These are phyloP conservation scores for Gymnobelideus leadbeateri DNA, from an alignment of 2,113 vertebrate genomes.

Conservation along the genomic window DNA sequence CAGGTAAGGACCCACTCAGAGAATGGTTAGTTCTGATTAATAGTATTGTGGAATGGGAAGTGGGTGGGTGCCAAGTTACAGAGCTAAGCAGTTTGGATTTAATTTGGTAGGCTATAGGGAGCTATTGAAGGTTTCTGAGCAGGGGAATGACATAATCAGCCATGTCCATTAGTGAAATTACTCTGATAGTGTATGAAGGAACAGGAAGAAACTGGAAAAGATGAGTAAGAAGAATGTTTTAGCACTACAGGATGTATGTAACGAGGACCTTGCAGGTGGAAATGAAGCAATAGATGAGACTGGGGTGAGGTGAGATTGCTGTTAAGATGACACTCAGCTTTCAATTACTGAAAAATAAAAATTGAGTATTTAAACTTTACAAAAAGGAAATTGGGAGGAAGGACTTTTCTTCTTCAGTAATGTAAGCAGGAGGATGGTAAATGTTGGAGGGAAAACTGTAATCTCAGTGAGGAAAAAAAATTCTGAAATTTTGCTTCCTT, in stretches of 20 bases:
- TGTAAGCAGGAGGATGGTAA: not conserved
- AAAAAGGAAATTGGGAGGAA: not conserved
- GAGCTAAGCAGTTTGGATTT: not conserved
- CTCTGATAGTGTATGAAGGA: not conserved
- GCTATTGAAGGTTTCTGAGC: not conserved
- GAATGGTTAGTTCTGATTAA: not conserved
- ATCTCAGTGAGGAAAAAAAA: not conserved
- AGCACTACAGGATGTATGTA: not conserved
- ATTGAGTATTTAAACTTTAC: not conserved
- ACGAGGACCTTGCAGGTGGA: not conserved
- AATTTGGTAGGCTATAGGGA: not conserved
- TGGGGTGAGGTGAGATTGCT: not conserved
- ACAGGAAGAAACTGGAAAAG: not conserved
- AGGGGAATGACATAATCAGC: not conserved
- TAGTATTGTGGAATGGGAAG: not conserved
- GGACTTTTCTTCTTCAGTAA: not conserved
- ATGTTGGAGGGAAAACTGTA: too few relatives aligned
- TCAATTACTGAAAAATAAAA: not conserved
- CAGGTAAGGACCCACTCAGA: not conserved
- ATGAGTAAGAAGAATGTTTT: not conserved
- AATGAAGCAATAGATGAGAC: not conserved
- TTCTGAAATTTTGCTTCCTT: not conserved
- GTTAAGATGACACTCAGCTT: not conserved
- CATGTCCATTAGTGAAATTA: not conserved
- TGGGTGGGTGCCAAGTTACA: not conserved